Evolutionary conservation across 2,888 invertebrate species (phyloP), one percentile per base, ranked within the genome.

Genomic region (Andrena fulva): DNA sequence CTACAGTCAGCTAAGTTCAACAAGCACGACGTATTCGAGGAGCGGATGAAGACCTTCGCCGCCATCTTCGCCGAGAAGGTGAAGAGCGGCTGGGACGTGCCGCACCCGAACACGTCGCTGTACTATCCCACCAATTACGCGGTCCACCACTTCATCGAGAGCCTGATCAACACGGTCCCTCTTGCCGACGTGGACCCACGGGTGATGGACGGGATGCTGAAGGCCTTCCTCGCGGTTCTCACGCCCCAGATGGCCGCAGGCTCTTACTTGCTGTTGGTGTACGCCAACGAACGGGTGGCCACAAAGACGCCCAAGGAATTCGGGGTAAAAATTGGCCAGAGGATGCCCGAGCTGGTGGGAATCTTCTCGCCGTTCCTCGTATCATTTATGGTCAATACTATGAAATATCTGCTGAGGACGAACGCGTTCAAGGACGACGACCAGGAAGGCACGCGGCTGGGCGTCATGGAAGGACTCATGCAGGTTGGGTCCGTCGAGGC

Each of bases 201-300:
- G 12, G 33, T 91, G 1, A 70, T 88, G 29, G 74, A 89, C 0
- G 68, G 56, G 0, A 54, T 89, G 2, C 29, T 87, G 8, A 35
- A 84, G 8, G 67, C 62, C 20, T 90, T 89, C 35, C 16, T 60
- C 0, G 20, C 60, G 0, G 60, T 83, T 0, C 42, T 91, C 1
- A 50, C 27, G 1, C 91, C 92, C 0, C 29, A 71, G 16, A 77
- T 86, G 64, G 89, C 87, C 29, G 72, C 83, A 0, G 52, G 4
- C 0, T 80, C 88, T 2, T 92, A 86, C 35, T 62, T 90, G 7
- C 0, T 35, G n/a, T 67, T 91, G 35, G 24, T 59, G 0, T 88
- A 70, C 66, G 71, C 63, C 4, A 73, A 79, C 48, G 82, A 79
- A 8, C 48, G 78, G 1, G 3, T 56, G 0, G 20, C 27, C 0